phyloP scores from a whole-genome alignment of 2,113 vertebrate species.

The Stomatorhinus ivindoensis region DNA sequence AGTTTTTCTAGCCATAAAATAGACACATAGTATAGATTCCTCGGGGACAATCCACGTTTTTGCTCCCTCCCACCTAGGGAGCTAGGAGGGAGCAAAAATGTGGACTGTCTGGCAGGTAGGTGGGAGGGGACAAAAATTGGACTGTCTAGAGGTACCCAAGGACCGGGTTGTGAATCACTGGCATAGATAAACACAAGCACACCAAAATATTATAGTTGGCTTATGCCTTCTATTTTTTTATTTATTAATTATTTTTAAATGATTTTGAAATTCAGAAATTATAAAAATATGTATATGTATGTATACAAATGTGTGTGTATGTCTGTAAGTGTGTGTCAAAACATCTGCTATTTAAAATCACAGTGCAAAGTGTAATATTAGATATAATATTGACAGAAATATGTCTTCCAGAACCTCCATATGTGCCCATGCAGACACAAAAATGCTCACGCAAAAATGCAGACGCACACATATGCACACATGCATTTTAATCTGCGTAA shows the following conservation, averaged over 20 bases:
- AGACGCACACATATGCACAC: background rate
- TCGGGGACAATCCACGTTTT: background rate
- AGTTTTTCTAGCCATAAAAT: background rate
- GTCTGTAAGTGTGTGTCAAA: background rate
- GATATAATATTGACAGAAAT: background rate
- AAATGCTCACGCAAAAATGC: background rate
- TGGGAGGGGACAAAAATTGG: background rate
- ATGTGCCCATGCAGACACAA: background rate
- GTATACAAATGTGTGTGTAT: background rate
- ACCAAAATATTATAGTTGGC: background rate
- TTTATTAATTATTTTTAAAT: background rate
- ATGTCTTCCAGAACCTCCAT: background rate
- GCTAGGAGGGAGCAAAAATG: background rate
- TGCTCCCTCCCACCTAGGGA: background rate
- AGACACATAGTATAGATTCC: background rate
- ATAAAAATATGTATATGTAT: background rate
- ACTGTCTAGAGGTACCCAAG: background rate
- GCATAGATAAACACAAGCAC: background rate
- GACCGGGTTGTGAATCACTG: background rate
- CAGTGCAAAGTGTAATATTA: background rate
- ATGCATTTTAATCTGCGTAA: constrained; percentile 12
- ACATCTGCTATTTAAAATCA: background rate
- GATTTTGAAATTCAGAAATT: background rate
- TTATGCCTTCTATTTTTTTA: background rate
- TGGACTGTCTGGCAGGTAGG: background rate